Evolutionary conservation across 2,888 invertebrate genomes (phyloP), one percentile per base, ranked within the genome.

Genomic region (Sturmia bella): DNA sequence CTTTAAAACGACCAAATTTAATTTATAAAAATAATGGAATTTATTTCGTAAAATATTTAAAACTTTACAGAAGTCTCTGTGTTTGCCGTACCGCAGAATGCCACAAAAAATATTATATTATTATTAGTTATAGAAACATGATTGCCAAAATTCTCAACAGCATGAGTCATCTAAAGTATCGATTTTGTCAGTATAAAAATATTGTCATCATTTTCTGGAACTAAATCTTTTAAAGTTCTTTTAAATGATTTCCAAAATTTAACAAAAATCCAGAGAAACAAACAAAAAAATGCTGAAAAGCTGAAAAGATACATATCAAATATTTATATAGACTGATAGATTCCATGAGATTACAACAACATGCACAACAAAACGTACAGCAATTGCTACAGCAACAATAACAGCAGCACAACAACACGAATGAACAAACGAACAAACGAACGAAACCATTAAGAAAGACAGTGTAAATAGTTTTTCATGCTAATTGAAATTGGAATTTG

Each of bases 401-500:
- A 37, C 39, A 61, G 41, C 21, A 74, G 27, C 27, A 9, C 56
- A 45, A 48, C 7, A 70, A 39, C 24, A 50, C n/a, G n/a, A n/a
- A n/a, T n/a, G n/a, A n/a, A n/a, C n/a, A n/a, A n/a, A n/a, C n/a
- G n/a, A n/a, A n/a, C 7, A 48, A n/a, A 74, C 19, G 13, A 52
- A 68, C 59, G 6, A 68, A 73, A 13, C 66, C 72, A 79, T 66
- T 79, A 61, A 57, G 74, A 39, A 56, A 56, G 56, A 74, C 54
- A 59, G 77, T 68, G 77, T 70, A 70, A 77, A 70, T 77, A 77
- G 69, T 77, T 77, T 66, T 82, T 82, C 81, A 82, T 82, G 81
- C 81, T 77, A 82, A 82, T 82, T 82, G 81, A 82, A 82, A 82
- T 82, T 82, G 81, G 81, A 82, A 82, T 82, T 82, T 77, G 81